Base-by-base conservation (phyloP, 2,888 invertebrate species). In the Zele albiditarsus region DNA sequence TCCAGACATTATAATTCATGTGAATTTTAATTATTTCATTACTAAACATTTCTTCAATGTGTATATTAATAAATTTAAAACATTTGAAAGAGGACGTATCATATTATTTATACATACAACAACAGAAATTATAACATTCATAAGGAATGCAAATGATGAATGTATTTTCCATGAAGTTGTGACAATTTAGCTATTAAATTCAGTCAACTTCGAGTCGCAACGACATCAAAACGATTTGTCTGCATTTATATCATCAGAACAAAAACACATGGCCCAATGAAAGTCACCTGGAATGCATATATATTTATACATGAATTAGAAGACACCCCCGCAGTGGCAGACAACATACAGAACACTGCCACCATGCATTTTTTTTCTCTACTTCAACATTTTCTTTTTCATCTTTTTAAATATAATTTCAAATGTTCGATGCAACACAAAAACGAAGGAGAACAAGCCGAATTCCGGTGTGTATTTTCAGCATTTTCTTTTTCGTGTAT, bases 391-490 rank as follows among this genome's bases (percentile, higher is more conserved):
- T 25, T 63, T 75, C 73, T 73, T 71, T 72, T 72, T 72, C 33
- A 31, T 33, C 14, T 31, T 20, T 20, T 23, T 12, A 66, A 66
- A 66, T 42, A 46, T 66, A 42, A 42, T 58, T 73, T 74, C 70
- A 73, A 70, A 73, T 72, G 76, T 63, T 49, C 58, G 27, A 25
- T 46, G 75, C 63, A 62, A 38, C 31, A 53, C 20, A 46, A 38
- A 65, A 31, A 67, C 14, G 33, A 25, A 67, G 67, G 42, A 25
- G 73, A 42, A 71, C 12, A 68, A 58, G 33, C 71, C 57, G 69
- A 79, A 77, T 77, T 76, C 66, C 71, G 42, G 3, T 23, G 66
- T 71, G 63, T 79, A 79, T 79, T 79, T 79, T 75, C 69, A 49
- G 67, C 75, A 74, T 65, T 74, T 77, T 73, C 66, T 71, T n/a